A percentile compares a stretch with the other conserved stretches of the same genome.
phyloP scores from a whole-genome alignment of 2,113 vertebrate species.

The Peromyscus californicus region DNA sequence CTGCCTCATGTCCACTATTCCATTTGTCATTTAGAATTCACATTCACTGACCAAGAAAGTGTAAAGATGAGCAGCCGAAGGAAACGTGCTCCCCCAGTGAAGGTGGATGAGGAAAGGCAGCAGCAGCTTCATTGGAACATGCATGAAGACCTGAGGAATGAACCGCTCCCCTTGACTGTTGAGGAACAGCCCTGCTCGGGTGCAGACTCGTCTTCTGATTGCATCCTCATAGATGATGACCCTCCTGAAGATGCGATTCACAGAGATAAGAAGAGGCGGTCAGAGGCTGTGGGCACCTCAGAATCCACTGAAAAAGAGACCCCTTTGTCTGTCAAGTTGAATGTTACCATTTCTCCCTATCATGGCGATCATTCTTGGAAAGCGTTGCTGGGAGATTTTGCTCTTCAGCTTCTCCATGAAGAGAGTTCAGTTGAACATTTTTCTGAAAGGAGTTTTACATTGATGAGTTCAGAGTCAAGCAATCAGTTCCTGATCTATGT shows the following conservation, averaged over 20 bases:
- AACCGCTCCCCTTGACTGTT: conserved; percentile 82
- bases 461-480: conserved; percentile 86
- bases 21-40: conserved; percentile 65
- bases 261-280: conserved; percentile 65
- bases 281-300: conserved; percentile 72
- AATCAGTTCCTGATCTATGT: conserved; percentile 89
- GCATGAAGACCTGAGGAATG: conserved; percentile 92
- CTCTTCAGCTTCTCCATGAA: conserved; percentile 84
- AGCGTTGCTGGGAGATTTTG: conserved; percentile 93
- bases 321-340: conserved; percentile 85
- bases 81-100: conserved; percentile 93
- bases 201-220: conserved; percentile 80
- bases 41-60: conserved; percentile 1
- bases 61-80: conserved; percentile 94
- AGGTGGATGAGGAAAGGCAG: conserved; percentile 93
- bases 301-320: conserved; percentile 79
- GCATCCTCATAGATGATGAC: conserved; percentile 79
- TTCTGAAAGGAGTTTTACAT: conserved; percentile 86
- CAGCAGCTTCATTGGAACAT: conserved; percentile 95
- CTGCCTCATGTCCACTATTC: conserved; percentile 3
- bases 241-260: conserved; percentile 72
- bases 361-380: conserved; percentile 89
- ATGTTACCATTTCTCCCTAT: conserved; percentile 87
- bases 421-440: conserved; percentile 83
- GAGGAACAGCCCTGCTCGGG: conserved; percentile 77